Conservation (phyloP, 2,888 invertebrate species). For the Drosophila affinis region DNA sequence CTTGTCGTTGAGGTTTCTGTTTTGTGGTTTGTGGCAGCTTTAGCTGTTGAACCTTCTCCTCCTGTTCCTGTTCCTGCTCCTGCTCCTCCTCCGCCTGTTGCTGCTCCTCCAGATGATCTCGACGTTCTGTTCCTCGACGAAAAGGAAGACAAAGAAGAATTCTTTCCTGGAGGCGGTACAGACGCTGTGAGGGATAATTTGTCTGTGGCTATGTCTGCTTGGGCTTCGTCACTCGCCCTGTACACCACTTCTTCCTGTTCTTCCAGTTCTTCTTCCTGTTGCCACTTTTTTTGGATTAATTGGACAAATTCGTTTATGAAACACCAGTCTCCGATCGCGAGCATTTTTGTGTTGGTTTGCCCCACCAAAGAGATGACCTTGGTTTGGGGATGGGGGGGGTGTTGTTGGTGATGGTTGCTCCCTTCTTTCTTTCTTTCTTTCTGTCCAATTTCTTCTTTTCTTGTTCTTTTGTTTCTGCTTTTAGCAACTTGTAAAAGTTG, state of each 20-base stretch:
- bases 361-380: conserved; percentile 66
- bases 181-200: neutral
- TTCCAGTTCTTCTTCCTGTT: too few relatives aligned
- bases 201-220: too few relatives aligned
- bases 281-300: too few relatives aligned
- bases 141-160: neutral
- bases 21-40: conserved; percentile 6
- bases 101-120: conserved; percentile 8
- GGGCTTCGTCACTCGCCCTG: too few relatives aligned
- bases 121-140: neutral
- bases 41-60: conserved; percentile 5
- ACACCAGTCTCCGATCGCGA: conserved; percentile 75
- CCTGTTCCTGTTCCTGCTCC: neutral
- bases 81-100: neutral
- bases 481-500: neutral
- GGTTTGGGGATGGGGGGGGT: conserved; percentile 36
- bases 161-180: neutral
- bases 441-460: too few relatives aligned
- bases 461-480: neutral
- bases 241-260: too few relatives aligned
- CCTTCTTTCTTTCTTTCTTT: neutral
- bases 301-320: conserved; percentile 46
- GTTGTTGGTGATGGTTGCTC: neutral
- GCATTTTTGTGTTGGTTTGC: conserved; percentile 78
- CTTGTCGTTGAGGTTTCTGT: conserved; percentile 9